These are phyloP conservation scores for Charadrius vociferus DNA, from an alignment of 2,113 vertebrate genomes.

Conservation along the genomic window DNA sequence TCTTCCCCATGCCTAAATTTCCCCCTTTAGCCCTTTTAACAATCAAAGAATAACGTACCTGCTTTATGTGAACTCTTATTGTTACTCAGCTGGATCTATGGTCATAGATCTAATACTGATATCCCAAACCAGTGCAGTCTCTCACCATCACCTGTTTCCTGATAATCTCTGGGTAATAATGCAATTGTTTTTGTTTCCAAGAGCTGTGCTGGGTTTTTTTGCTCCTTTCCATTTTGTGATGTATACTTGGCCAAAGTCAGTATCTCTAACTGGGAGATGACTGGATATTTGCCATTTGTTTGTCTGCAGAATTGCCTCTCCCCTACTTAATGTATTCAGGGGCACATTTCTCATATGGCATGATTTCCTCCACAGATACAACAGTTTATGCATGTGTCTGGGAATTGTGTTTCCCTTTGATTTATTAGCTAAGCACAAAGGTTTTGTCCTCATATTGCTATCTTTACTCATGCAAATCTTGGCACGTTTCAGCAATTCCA, in stretches of 20 bases:
- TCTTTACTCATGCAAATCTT: constrained; percentile 5
- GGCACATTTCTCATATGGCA: constrained; percentile 5
- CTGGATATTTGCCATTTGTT: constrained; percentile 5
- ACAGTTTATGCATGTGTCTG: background rate
- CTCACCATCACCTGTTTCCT: background rate
- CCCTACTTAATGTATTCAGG: constrained; percentile 28
- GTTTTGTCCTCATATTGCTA: constrained; percentile 12
- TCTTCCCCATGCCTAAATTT: background rate
- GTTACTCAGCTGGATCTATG: background rate
- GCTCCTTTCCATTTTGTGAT: background rate
- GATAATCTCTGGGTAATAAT: background rate
- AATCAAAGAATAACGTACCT: background rate
- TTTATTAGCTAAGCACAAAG: constrained; percentile 4
- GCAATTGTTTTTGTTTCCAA: background rate
- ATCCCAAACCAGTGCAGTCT: background rate
- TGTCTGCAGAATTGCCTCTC: background rate
- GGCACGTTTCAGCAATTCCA: constrained; percentile 20
- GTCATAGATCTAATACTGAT: background rate
- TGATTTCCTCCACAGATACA: background rate
- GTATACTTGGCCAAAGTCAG: background rate
- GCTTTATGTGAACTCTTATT: background rate
- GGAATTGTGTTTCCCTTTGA: constrained; percentile 35
- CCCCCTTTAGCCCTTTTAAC: background rate
- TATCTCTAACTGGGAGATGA: background rate
- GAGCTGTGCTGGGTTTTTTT: background rate